phyloP scores from a whole-genome alignment of 1,140 invertebrate genomes.

The Drosophila virilis region DNA sequence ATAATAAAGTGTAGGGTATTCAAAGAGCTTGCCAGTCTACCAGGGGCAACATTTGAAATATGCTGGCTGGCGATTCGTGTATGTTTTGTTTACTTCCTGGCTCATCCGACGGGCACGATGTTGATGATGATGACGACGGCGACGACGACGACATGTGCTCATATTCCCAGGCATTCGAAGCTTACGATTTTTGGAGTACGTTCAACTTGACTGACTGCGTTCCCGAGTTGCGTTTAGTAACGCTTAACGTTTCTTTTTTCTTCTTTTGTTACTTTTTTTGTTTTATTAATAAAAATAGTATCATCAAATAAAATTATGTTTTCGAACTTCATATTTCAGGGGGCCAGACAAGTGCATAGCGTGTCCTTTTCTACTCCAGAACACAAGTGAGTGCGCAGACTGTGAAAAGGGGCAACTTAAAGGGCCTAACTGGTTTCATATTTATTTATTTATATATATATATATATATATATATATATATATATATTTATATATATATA shows the following conservation, averaged over 20 bases:
- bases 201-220: constrained; percentile 78
- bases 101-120: constrained; percentile 56
- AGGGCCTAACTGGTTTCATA: constrained; percentile 18
- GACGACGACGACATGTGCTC: constrained; percentile 54
- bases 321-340: constrained; percentile 81
- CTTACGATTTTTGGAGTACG: constrained; percentile 67
- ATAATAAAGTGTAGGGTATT: neutral
- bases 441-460: neutral
- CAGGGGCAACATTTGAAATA: neutral
- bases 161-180: constrained; percentile 70
- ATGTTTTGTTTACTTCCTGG: constrained; percentile 75
- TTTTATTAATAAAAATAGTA: constrained; percentile 57
- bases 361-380: constrained; percentile 58
- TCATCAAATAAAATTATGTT: constrained; percentile 74
- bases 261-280: constrained; percentile 12
- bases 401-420: neutral
- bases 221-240: constrained; percentile 66
- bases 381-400: constrained; percentile 38
- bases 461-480: neutral
- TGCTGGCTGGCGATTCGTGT: constrained; percentile 24
- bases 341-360: constrained; percentile 66
- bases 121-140: constrained; percentile 24
- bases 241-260: constrained; percentile 23
- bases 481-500: neutral
- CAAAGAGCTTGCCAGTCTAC: neutral